Evolutionary conservation across 2,797 vertebrate species (phyloP).

Genomic region (Propithecus deckenii): DNA sequence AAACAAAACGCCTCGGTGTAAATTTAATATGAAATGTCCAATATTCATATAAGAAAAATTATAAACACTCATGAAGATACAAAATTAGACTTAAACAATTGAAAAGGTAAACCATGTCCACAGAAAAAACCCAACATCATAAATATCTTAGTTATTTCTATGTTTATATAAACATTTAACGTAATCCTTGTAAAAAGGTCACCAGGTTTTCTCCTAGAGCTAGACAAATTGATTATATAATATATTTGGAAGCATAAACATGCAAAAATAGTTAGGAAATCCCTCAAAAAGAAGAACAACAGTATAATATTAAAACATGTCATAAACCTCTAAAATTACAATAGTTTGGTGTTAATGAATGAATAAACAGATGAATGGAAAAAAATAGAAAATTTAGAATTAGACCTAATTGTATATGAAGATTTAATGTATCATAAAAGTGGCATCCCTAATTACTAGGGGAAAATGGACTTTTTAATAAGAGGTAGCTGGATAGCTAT

Average conservation of each 20-base stretch:
- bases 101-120: neutral
- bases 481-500: neutral
- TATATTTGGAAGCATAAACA: neutral
- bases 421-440: neutral
- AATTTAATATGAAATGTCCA: conserved; percentile 6
- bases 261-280: neutral
- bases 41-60: neutral
- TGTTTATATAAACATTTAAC: neutral
- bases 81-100: conserved; percentile 17
- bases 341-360: neutral
- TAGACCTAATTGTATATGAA: neutral
- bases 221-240: neutral
- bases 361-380: neutral
- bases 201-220: neutral
- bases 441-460: neutral
- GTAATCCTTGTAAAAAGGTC: neutral
- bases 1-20: neutral
- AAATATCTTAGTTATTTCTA: neutral
- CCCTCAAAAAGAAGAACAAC: neutral
- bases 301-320: neutral
- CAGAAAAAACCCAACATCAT: neutral
- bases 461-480: neutral
- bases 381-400: neutral
- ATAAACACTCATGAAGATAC: neutral
- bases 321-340: neutral